Percentiles rank a stretch among this genome's conserved stretches.
Conservation (phyloP, 2,888 invertebrate species). For the Panopea generosa region DNA sequence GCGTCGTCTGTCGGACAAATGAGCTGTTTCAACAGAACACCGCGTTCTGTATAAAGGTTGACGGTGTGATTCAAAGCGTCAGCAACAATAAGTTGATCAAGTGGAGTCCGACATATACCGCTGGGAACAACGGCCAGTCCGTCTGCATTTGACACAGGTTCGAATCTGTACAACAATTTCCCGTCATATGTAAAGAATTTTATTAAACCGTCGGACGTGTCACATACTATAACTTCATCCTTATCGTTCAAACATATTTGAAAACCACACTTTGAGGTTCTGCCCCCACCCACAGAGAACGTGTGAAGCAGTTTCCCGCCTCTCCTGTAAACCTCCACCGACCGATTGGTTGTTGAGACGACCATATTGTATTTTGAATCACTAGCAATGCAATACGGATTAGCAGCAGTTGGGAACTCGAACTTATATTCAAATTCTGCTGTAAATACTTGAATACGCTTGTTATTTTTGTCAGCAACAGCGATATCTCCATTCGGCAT, state of each 20-base stretch:
- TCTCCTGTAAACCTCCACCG: constrained; percentile 74
- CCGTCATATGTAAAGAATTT: constrained; percentile 77
- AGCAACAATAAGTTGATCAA: constrained; percentile 76
- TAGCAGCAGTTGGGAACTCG: constrained; percentile 65
- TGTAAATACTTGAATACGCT: constrained; percentile 77
- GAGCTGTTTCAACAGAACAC: constrained; percentile 73
- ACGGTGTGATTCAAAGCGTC: constrained; percentile 80
- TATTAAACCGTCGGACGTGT: constrained; percentile 69
- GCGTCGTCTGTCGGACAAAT: constrained; percentile 77
- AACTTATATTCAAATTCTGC: constrained; percentile 72
- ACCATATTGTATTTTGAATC: constrained; percentile 75
- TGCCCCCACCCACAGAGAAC: constrained; percentile 58
- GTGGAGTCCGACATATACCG: constrained; percentile 74
- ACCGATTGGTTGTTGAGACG: constrained; percentile 69
- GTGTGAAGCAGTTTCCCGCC: constrained; percentile 67
- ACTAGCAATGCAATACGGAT: constrained; percentile 75
- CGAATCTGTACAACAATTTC: constrained; percentile 70
- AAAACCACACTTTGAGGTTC: constrained; percentile 44
- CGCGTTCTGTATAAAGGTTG: constrained; percentile 78
- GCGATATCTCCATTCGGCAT: constrained; percentile 80
- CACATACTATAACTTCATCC: constrained; percentile 78
- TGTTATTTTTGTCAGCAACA: constrained; percentile 81
- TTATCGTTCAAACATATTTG: constrained; percentile 72
- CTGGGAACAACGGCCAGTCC: constrained; percentile 76
- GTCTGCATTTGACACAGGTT: constrained; percentile 65